Evolutionary conservation across 2,888 invertebrate species (phyloP).

Genomic region (Diplazon laetatorius): DNA sequence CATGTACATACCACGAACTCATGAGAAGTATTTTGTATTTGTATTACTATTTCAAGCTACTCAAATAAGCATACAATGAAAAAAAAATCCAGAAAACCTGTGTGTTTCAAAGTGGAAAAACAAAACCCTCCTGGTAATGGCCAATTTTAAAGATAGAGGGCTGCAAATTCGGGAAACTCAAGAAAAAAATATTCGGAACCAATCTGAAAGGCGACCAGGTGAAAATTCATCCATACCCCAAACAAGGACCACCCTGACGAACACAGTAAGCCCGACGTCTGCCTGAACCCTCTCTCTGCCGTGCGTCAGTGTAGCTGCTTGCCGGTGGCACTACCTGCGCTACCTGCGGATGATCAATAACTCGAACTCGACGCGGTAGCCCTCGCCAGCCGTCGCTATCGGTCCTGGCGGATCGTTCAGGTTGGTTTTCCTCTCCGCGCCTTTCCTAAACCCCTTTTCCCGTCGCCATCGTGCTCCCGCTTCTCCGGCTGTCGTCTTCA

Average conservation of each 20-base stretch:
- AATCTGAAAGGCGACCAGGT: no score
- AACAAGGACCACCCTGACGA: background rate
- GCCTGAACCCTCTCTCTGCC: slow-evolving; percentile 38
- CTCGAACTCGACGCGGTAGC: slow-evolving; percentile 56
- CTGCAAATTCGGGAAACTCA: no score
- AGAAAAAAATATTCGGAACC: no score
- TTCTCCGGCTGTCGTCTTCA: slow-evolving; percentile 23
- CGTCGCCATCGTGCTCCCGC: background rate
- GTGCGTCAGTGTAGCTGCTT: slow-evolving; percentile 40
- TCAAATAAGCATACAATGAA: no score
- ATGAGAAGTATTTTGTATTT: no score
- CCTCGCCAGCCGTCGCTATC: slow-evolving; percentile 43
- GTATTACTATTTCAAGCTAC: no score
- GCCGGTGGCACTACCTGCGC: slow-evolving; percentile 51
- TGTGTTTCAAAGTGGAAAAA: no score
- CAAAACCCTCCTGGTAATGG: no score
- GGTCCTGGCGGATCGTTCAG: slow-evolving; percentile 49
- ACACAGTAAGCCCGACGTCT: slow-evolving; percentile 29
- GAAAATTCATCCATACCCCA: no score
- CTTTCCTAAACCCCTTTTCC: background rate
- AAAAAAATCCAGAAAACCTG: no score
- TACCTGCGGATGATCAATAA: slow-evolving; percentile 62
- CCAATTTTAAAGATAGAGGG: no score
- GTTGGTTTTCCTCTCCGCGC: slow-evolving; percentile 31
- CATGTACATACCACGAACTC: no score